Evolutionary conservation across 2,797 vertebrate genomes (phyloP).

Genomic region (Channallabes apus): DNA sequence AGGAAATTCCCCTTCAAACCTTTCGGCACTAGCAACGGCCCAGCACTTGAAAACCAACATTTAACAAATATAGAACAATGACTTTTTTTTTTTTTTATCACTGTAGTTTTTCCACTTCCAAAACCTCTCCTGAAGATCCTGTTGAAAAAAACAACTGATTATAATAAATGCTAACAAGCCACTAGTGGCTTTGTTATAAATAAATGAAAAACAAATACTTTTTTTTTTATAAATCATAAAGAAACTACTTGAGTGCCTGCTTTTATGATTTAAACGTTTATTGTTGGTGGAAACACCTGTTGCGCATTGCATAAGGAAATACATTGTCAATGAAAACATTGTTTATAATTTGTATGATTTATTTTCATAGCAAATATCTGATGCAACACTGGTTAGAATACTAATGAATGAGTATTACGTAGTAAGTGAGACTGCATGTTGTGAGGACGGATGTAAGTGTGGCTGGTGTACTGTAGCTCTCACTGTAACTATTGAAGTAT

Average conservation of each 20-base stretch:
- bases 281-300: constrained; percentile 3
- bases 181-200: not conserved
- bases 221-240: constrained; percentile 16
- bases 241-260: not conserved
- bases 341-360: not conserved
- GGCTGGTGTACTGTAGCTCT: not conserved
- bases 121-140: not conserved
- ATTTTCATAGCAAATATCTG: not conserved
- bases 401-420: not conserved
- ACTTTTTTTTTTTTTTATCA: not conserved
- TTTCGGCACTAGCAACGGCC: constrained; percentile 59
- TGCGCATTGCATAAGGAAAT: not conserved
- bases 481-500: not conserved
- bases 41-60: constrained; percentile 52
- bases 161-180: constrained; percentile 5
- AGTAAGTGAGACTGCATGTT: not conserved
- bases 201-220: not conserved
- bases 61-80: constrained; percentile 40
- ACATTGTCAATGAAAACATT: not conserved
- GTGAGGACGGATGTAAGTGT: not conserved
- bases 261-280: not conserved
- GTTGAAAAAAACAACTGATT: not conserved
- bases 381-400: not conserved
- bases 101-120: not conserved
- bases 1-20: constrained; percentile 62